Conservation (phyloP, 2,888 invertebrate genomes). For the Doris montereyensis region DNA sequence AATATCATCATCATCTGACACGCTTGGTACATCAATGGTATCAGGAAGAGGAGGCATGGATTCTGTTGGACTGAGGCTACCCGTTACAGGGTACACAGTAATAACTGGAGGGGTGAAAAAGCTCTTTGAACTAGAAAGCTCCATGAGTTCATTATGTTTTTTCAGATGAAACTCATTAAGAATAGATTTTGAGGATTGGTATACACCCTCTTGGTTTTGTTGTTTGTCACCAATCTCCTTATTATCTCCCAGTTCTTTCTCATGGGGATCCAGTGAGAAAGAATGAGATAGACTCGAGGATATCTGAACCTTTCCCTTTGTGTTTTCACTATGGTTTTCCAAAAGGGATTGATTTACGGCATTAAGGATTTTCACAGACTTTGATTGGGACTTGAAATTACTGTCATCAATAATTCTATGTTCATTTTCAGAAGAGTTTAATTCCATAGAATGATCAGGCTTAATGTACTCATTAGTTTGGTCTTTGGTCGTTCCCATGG, state of each 20-base stretch:
- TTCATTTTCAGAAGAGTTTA: too few species aligned
- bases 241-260: constrained; percentile 7
- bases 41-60: constrained; percentile 14
- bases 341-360: too few species aligned
- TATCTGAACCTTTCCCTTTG: too few species aligned
- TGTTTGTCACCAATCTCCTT: not conserved
- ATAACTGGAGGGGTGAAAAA: constrained; percentile 20
- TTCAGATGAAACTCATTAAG: constrained; percentile 18
- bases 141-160: constrained; percentile 22
- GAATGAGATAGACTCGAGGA: too few species aligned
- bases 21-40: constrained; percentile 20
- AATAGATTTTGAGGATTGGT: not conserved
- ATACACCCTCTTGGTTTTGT: not conserved
- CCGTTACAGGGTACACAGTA: not conserved
- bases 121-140: constrained; percentile 1
- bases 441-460: not conserved
- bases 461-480: not conserved
- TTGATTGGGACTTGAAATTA: too few species aligned
- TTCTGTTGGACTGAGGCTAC: not conserved
- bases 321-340: too few species aligned
- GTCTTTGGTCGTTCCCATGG: too few species aligned
- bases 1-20: constrained; percentile 29
- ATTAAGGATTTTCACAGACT: too few species aligned
- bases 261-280: constrained; percentile 31
- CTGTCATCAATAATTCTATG: too few species aligned